Base-by-base conservation (phyloP, 2,797 vertebrate species). In the Sebastiscus tertius region DNA sequence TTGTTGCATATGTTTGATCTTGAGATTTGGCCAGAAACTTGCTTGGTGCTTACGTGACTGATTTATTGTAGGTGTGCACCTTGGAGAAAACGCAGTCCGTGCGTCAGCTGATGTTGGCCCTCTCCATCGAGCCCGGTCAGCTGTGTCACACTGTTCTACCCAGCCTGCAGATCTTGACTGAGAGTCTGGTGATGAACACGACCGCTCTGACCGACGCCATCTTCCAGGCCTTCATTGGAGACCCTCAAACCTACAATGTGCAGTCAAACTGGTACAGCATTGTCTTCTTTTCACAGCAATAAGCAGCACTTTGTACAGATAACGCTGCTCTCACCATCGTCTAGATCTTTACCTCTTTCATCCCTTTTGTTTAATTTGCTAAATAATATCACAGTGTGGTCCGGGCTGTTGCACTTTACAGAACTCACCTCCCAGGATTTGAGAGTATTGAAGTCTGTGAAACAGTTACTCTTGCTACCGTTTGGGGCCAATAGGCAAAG, bases 131-230 rank as follows among this genome's bases (percentile, higher is more conserved):
- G 22, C 92, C 91, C 1, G 94, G 94, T 46, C 61, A 92, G 36
- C 85, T 96, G 34, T 96, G 96, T 65, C 2, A 74, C 27, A 87
- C 54, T 0, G 11, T 91, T 2, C 7, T 94, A n/a, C 94, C 96
- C 8, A 66, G 82, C 67, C 29, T 94, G 63, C 61, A 91, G 64
- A 7, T 79, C 18, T 70, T 96, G 66, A 13, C 79, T 18, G 33
- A 87, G 33, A 79, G 49, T 79, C 11, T 94, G 42, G 20, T 72
- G 60, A 78, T 74, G 24, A 82, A 95, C 67, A 59, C 24, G 8
- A 79, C 69, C 1, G 4, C 79, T 52, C 5, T 96, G 79, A 65
- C 61, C 0, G 87, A 95, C 2, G 71, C 72, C 68, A 1, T 96
- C 72, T 92, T 92, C 66, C 65, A 94, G 70, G 67, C 85, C 7